These are phyloP conservation scores for Pocota personata DNA, from an alignment of 2,888 invertebrate species.

Conservation along the genomic window DNA sequence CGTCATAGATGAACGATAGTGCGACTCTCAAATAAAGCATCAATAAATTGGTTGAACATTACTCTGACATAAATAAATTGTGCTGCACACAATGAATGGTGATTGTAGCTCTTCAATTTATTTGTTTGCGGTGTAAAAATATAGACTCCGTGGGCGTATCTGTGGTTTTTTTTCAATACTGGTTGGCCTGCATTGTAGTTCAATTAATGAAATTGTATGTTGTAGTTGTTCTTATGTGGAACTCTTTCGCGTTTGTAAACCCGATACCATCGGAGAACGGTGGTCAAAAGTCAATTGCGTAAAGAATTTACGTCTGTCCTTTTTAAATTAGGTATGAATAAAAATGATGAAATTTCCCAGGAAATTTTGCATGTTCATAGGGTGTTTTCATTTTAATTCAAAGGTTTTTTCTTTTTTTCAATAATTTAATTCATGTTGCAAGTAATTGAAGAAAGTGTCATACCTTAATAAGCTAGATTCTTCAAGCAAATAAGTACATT, in stretches of 20 bases:
- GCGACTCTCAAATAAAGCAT: conserved; percentile 14
- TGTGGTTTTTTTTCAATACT: conserved; percentile 1
- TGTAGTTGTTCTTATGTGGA: conserved; percentile 22
- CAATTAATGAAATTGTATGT: conserved; percentile 62
- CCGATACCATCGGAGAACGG: conserved; percentile 41
- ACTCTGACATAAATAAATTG: background rate
- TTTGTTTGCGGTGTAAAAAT: conserved; percentile 10
- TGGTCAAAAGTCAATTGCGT: conserved; percentile 68
- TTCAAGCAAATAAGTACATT: too few relatives aligned
- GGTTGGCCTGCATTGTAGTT: conserved; percentile 50
- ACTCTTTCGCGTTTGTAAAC: conserved; percentile 39
- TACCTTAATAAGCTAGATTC: too few relatives aligned
- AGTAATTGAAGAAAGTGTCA: too few relatives aligned
- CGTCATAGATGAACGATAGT: background rate
- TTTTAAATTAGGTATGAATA: conserved; percentile 7
- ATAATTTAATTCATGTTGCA: too few relatives aligned
- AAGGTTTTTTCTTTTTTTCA: background rate
- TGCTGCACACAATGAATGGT: background rate
- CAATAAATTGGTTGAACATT: conserved; percentile 24
- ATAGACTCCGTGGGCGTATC: conserved; percentile 35
- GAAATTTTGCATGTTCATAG: background rate
- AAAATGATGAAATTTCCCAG: conserved; percentile 10
- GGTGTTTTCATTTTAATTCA: background rate
- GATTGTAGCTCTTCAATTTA: conserved; percentile 10
- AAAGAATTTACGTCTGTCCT: conserved; percentile 32